Evolutionary conservation across 2,113 vertebrate genomes (phyloP), one percentile per base, ranked within the genome.

Genomic region (Phasianus colchicus): DNA sequence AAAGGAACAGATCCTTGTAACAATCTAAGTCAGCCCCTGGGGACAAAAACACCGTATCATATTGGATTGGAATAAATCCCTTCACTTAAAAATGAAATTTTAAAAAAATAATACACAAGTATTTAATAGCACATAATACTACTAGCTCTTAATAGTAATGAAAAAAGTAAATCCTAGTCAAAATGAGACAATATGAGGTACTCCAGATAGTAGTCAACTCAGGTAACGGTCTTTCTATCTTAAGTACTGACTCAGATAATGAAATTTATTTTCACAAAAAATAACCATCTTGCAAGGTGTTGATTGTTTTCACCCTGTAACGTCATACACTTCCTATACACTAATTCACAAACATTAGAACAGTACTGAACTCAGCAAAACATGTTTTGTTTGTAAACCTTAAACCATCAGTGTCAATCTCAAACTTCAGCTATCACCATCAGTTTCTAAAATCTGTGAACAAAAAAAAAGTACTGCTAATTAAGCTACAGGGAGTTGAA

Each of bases 151-250:
- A n/a, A 13, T 0, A 81, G 5, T 30, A 13, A 6, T 40, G 16
- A 43, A 88, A 54, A 76, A 78, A 22, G 11, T 17, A 64, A 13
- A 52, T 34, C 57, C 38, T 64, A 57, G 16, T 55, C 1, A 55
- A 30, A 0, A 0, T 14, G 16, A 67, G 14, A 55, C 1, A 64
- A 20, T 0, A 0, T 13, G 16, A 67, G 27, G 10, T 24, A 43
- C 42, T 43, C 16, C 42, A 43, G 15, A 43, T 43, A 43, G 42
- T 16, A 43, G 42, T 43, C 42, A 43, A 15, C 15, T 43, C 42
- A 43, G 6, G 42, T 16, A 43, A 30, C 21, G 45, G 40, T 79
- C 54, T 69, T 89, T 50, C 54, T 84, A 83, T n/a, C 13, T 70
- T 40, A 86, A 4, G 2, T 83, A 70, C 8, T 66, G 45, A 57